phyloP scores from a whole-genome alignment of 2,797 vertebrate genomes.

The Salarias fasciatus region DNA sequence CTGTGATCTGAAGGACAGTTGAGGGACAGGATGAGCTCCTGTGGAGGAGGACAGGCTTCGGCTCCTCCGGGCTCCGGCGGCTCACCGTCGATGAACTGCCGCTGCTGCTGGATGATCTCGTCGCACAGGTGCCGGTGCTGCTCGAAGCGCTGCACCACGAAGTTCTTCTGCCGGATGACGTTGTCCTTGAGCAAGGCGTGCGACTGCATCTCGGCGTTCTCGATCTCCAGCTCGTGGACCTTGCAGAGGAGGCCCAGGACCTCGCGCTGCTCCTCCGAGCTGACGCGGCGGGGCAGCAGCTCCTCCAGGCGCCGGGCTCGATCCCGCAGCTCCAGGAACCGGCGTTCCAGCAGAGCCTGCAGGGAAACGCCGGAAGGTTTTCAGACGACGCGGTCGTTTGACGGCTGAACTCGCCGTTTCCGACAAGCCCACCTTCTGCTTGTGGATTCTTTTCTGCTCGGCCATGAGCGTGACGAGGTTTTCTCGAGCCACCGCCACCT shows the following conservation, averaged over 20 bases:
- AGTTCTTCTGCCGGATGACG: conserved; percentile 86
- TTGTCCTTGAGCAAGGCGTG: conserved; percentile 87
- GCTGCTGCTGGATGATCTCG: conserved; percentile 91
- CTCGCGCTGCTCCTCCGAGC: conserved; percentile 88
- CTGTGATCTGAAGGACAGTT: conserved; percentile 82
- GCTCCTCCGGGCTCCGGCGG: too few species aligned
- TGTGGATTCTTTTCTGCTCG: conserved; percentile 86
- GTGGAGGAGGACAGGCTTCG: too few species aligned
- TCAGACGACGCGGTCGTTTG: neutral
- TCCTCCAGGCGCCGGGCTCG: conserved; percentile 84
- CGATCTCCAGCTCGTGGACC: conserved; percentile 90
- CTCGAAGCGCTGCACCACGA: conserved; percentile 87
- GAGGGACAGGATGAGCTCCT: too few species aligned
- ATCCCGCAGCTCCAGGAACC: conserved; percentile 81
- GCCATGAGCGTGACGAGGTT: conserved; percentile 83
- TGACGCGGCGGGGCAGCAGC: conserved; percentile 81
- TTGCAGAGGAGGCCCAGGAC: conserved; percentile 89
- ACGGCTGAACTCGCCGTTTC: too few species aligned
- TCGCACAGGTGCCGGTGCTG: conserved; percentile 88
- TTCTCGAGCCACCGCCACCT: conserved; percentile 84
- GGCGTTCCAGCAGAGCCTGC: conserved; percentile 82
- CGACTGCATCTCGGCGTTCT: conserved; percentile 86
- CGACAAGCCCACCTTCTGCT: conserved; percentile 83
- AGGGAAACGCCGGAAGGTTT: neutral
- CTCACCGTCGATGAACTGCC: conserved; percentile 84